Percentiles rank a stretch among this genome's conserved stretches.
These are phyloP conservation scores for Enteromius afrohamiltoni DNA, from an alignment of 2,797 vertebrate genomes.

Conservation along the genomic window DNA sequence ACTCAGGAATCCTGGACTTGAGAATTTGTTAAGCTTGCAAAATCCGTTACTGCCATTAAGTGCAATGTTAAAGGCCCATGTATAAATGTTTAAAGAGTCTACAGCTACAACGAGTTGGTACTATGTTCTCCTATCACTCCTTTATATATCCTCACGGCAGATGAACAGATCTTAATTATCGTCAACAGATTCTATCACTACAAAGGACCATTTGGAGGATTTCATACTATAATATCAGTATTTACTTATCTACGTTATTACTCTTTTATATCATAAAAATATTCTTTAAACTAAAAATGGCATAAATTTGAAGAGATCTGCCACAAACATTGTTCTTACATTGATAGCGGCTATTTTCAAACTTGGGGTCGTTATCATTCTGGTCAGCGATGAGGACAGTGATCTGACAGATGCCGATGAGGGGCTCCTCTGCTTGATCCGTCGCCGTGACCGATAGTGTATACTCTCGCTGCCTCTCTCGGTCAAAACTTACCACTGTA, in stretches of 20 bases:
- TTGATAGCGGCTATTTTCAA: slow-evolving; percentile 89
- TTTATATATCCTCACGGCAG: not conserved
- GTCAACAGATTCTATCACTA: not conserved
- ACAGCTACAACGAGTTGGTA: slow-evolving; percentile 37
- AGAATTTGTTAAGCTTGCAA: slow-evolving; percentile 52
- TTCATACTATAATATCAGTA: not conserved
- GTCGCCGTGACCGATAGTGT: slow-evolving; percentile 84
- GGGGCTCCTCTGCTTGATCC: slow-evolving; percentile 84
- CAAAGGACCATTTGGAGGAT: not conserved
- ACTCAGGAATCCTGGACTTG: slow-evolving; percentile 28
- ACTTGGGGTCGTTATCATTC: slow-evolving; percentile 91
- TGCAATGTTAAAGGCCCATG: slow-evolving; percentile 43
- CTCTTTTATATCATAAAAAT: not conserved
- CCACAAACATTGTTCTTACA: slow-evolving; percentile 74
- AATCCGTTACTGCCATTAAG: slow-evolving; percentile 27
- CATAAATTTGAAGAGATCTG: not conserved
- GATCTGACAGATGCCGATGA: slow-evolving; percentile 86
- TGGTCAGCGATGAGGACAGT: slow-evolving; percentile 81
- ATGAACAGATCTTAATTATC: not conserved
- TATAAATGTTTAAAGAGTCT: slow-evolving; percentile 52
- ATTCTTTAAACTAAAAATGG: not conserved
- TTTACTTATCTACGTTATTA: not conserved
- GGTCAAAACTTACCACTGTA: slow-evolving; percentile 82
- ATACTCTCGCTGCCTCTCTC: slow-evolving; percentile 85
- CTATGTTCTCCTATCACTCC: not conserved